phyloP scores from a whole-genome alignment of 2,113 vertebrate species.

The Oryzias melastigma region DNA sequence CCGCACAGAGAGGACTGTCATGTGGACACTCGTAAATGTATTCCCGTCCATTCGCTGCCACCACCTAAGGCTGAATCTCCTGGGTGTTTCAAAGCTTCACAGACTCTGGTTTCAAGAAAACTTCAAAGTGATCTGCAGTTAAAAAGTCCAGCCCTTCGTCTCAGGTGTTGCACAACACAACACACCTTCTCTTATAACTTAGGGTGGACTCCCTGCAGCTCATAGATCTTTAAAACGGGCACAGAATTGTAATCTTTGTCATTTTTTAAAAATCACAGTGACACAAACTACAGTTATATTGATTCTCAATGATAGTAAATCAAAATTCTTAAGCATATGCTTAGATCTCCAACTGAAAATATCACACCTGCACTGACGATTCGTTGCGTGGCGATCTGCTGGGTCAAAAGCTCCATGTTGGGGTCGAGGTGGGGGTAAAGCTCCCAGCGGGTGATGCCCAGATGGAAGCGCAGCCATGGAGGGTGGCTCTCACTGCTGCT shows the following conservation, averaged over 20 bases:
- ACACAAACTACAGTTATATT: neutral
- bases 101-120: constrained; percentile 26
- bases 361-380: constrained; percentile 74
- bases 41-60: constrained; percentile 6
- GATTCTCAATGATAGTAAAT: constrained; percentile 1
- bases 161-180: constrained; percentile 29
- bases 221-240: neutral
- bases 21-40: neutral
- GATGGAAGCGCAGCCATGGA: constrained; percentile 78
- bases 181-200: constrained; percentile 7
- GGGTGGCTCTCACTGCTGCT: constrained; percentile 68
- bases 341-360: neutral
- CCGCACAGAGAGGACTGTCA: constrained; percentile 5
- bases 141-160: constrained; percentile 28
- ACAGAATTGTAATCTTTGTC: neutral
- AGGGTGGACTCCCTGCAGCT: neutral
- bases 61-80: constrained; percentile 1
- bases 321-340: neutral
- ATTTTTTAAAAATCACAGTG: neutral
- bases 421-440: constrained; percentile 76
- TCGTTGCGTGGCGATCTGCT: constrained; percentile 70
- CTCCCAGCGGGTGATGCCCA: constrained; percentile 81
- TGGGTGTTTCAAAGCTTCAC: constrained; percentile 25
- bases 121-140: constrained; percentile 40
- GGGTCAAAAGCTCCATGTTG: constrained; percentile 58